These are phyloP conservation scores for Gavia stellata DNA, from an alignment of 2,113 vertebrate species.

Conservation along the genomic window DNA sequence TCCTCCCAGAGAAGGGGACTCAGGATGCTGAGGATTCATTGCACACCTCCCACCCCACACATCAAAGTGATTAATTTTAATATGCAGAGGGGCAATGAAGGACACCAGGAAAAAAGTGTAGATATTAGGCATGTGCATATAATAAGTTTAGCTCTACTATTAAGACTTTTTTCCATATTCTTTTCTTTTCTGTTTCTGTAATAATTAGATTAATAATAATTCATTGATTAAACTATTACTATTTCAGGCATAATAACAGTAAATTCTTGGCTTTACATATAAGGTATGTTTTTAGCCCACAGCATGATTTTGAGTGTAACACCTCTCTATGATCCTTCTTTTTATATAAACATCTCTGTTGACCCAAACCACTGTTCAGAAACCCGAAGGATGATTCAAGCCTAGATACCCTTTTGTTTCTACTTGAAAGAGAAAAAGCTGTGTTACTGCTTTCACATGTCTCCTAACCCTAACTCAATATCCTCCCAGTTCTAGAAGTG, in stretches of 20 bases:
- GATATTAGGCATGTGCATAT: not conserved
- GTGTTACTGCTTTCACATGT: not conserved
- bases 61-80: not conserved
- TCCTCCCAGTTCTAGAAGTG: not conserved
- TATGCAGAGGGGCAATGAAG: not conserved
- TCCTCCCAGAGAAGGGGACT: not conserved
- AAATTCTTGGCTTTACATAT: not conserved
- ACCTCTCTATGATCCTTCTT: not conserved
- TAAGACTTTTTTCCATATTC: not conserved
- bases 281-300: not conserved
- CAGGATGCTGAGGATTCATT: not conserved
- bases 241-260: not conserved
- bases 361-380: not conserved
- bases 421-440: not conserved
- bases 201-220: not conserved
- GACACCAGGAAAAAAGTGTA: not conserved
- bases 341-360: not conserved
- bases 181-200: not conserved
- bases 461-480: not conserved
- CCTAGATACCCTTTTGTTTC: not conserved
- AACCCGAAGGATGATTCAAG: not conserved
- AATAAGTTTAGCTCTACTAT: not conserved
- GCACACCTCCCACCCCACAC: fast-evolving
- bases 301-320: not conserved
- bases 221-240: not conserved